Evolutionary conservation across 2,113 vertebrate species (phyloP).

Genomic region (Mugil cephalus): DNA sequence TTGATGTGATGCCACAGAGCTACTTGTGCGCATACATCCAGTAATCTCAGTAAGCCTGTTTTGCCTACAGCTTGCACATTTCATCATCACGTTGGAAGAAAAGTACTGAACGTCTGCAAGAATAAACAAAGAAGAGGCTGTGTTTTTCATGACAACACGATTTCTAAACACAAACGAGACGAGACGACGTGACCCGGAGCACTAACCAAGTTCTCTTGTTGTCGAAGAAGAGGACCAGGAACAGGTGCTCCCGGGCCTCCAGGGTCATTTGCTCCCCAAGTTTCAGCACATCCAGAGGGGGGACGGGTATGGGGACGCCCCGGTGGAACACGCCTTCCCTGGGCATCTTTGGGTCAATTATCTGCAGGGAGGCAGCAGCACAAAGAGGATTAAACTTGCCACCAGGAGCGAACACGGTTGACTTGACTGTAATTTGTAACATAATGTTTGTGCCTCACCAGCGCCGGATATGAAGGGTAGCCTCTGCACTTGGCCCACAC

Average conservation of each 20-base stretch:
- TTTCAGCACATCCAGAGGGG: constrained; percentile 96
- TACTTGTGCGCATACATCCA: constrained; percentile 6
- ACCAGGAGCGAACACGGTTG: background rate
- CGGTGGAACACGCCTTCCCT: constrained; percentile 98
- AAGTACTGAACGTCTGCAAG: background rate
- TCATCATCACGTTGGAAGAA: background rate
- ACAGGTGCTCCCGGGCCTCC: constrained; percentile 98
- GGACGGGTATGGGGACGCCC: constrained; percentile 96
- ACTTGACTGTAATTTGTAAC: background rate
- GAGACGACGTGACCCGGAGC: background rate
- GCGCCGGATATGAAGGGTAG: constrained; percentile 96
- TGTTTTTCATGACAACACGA: background rate
- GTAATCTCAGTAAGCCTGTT: constrained; percentile 10
- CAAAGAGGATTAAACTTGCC: constrained; percentile 4
- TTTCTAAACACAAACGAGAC: background rate
- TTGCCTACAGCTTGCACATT: background rate
- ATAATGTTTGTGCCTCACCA: constrained; percentile 85
- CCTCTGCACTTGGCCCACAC: constrained; percentile 99
- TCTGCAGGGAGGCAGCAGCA: constrained; percentile 79
- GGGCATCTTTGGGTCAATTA: constrained; percentile 99
- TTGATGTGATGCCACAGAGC: constrained; percentile 32
- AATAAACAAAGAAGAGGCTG: background rate
- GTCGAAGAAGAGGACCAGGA: constrained; percentile 98
- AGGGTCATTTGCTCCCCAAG: constrained; percentile 99
- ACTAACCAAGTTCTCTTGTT: constrained; percentile 99